A percentile compares a stretch with the other conserved stretches of the same genome.
phyloP scores from a whole-genome alignment of 2,797 vertebrate species.

The Bovichtus variegatus region DNA sequence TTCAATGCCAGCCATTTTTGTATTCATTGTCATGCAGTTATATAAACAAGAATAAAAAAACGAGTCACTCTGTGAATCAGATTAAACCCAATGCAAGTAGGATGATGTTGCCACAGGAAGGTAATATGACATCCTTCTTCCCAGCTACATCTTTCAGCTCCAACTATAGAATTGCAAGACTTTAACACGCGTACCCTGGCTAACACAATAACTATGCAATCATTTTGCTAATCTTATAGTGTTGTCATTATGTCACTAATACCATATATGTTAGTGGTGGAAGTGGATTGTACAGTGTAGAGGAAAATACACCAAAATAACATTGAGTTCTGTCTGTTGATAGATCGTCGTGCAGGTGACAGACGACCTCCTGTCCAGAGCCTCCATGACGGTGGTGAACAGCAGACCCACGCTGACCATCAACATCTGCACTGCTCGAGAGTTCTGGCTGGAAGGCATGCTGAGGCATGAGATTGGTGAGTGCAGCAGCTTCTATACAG shows the following conservation, averaged over 20 bases:
- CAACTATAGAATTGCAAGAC: not conserved
- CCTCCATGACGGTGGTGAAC: constrained; percentile 95
- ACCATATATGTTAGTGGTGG: not conserved
- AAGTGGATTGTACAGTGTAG: not conserved
- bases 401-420: constrained; percentile 93
- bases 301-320: not conserved
- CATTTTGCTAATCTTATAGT: not conserved
- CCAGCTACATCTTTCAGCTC: not conserved
- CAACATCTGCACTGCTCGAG: constrained; percentile 90
- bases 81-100: not conserved
- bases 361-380: constrained; percentile 94
- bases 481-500: not conserved
- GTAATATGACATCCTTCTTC: not conserved
- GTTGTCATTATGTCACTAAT: not conserved
- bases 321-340: not conserved
- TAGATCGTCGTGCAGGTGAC: constrained; percentile 94
- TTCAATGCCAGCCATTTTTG: not conserved
- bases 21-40: not conserved
- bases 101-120: not conserved
- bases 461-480: constrained; percentile 94
- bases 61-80: not conserved
- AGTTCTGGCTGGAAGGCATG: constrained; percentile 97
- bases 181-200: not conserved
- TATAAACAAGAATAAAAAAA: not conserved
- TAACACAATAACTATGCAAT: not conserved